Evolutionary conservation across 1,140 invertebrate genomes (phyloP), one percentile per base, ranked within the genome.

Genomic region (Drosophila kanapiae): DNA sequence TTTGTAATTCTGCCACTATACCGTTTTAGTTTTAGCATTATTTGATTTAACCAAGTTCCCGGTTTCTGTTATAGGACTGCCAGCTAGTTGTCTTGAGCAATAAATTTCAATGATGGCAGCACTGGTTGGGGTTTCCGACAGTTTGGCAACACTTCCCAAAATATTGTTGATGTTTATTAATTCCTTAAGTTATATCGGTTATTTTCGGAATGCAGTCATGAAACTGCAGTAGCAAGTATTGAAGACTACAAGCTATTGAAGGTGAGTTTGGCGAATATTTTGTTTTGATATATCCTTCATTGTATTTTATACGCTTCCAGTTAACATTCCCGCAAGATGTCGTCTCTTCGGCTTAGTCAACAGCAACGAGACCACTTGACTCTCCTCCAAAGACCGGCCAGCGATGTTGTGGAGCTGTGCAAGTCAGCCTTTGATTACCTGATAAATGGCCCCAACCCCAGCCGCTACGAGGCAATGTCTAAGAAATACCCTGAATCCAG

Each of bases 381-480:
- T 18, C 47, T 92, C 13, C 67, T 84, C 2, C 56, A 90, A 48
- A 71, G 82, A 13, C 75, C 85, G n/a, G 60, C 80, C 3, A 59
- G 58, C 31, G 82, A 91, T 60, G 82, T 91, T 8, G 69, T 92
- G 8, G 85, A 92, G 45, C 45, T 92, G 13, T 92, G 91, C 48
- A 92, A 91, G 42, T 76, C 77, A 27, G 91, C 91, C 13, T 92
- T 92, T 42, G 91, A 92, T 40, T 92, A 92, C 60, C 70, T 92
- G 9, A 72, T 80, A 10, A 79, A 82, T 59, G 91, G 91, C 1
- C 85, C 91, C 9, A 91, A 91, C 38, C 54, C 47, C 5, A 61
- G 59, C 0, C 82, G 80, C 11, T 92, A 92, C 35, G 76, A 92
- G 1, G 6, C 68, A 8, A 33, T 92, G 54, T 80, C 88, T 33